Conservation (phyloP, 1,140 invertebrate species). For the Ostrea edulis region DNA sequence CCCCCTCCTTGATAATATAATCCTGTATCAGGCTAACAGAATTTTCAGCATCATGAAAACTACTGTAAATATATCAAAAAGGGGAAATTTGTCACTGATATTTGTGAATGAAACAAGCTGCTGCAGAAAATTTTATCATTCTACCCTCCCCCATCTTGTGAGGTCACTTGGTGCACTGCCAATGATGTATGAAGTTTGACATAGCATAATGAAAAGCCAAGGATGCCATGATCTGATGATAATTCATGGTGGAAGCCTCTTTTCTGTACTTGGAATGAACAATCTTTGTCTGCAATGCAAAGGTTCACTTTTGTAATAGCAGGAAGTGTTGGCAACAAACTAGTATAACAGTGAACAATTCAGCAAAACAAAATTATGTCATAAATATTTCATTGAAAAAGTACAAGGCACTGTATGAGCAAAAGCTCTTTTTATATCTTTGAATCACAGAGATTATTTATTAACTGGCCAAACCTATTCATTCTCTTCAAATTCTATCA, state of each 20-base stretch:
- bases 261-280: not conserved
- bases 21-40: conserved; percentile 12
- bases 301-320: not conserved
- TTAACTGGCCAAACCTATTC: not conserved
- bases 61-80: conserved; percentile 19
- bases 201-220: conserved; percentile 38
- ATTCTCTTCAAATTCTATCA: not conserved
- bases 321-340: conserved; percentile 9
- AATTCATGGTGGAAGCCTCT: conserved; percentile 1
- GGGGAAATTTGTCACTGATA: conserved; percentile 26
- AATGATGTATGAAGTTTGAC: conserved; percentile 37
- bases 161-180: conserved; percentile 1
- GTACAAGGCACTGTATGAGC: not conserved
- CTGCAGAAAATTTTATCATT: conserved; percentile 17
- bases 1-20: conserved; percentile 34
- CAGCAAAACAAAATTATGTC: conserved; percentile 12
- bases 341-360: not conserved
- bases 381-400: not conserved
- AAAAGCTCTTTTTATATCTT: not conserved
- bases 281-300: not conserved
- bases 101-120: conserved; percentile 19
- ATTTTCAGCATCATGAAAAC: conserved; percentile 7
- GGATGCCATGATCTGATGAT: conserved; percentile 35
- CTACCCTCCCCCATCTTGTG: conserved; percentile 21
- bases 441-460: conserved; percentile 1